A percentile compares a stretch with the other conserved stretches of the same genome.
Evolutionary conservation across 1,140 invertebrate genomes (phyloP).

Genomic region (Aradophagus sp.): DNA sequence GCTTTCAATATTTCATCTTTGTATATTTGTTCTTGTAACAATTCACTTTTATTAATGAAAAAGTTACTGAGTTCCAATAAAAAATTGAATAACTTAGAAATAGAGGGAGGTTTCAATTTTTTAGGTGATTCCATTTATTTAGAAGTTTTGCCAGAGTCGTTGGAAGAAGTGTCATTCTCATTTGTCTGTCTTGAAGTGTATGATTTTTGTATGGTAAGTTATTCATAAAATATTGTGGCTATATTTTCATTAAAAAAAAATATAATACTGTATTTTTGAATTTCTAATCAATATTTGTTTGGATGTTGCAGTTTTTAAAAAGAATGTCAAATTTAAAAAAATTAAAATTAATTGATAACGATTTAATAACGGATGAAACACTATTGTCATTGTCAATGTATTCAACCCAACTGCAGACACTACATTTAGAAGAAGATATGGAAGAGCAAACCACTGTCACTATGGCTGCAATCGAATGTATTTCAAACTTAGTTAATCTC

Average conservation of each 20-base stretch:
- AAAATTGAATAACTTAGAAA: conserved; percentile 20
- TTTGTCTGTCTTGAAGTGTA: conserved; percentile 22
- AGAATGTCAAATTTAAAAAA: conserved; percentile 23
- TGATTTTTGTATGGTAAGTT: conserved; percentile 17
- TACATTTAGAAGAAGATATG: conserved; percentile 36
- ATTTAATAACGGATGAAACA: conserved; percentile 22
- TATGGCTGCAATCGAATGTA: conserved; percentile 13
- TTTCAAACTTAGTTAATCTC: conserved; percentile 40
- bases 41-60: conserved; percentile 1
- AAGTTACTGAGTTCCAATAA: conserved; percentile 14
- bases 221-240: conserved; percentile 4
- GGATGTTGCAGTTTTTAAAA: conserved; percentile 32
- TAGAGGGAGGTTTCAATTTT: conserved; percentile 26
- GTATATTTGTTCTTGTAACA: conserved; percentile 15
- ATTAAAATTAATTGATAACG: conserved; percentile 38
- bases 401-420: conserved; percentile 16
- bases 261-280: too few species aligned
- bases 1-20: conserved; percentile 17
- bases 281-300: too few species aligned
- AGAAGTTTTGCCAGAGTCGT: neutral
- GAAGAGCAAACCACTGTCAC: conserved; percentile 28
- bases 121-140: conserved; percentile 5
- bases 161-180: conserved; percentile 28
- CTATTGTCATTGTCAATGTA: conserved; percentile 10
- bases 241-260: too few species aligned